Conservation (phyloP, 2,888 invertebrate species). For the Platypus cylindrus region DNA sequence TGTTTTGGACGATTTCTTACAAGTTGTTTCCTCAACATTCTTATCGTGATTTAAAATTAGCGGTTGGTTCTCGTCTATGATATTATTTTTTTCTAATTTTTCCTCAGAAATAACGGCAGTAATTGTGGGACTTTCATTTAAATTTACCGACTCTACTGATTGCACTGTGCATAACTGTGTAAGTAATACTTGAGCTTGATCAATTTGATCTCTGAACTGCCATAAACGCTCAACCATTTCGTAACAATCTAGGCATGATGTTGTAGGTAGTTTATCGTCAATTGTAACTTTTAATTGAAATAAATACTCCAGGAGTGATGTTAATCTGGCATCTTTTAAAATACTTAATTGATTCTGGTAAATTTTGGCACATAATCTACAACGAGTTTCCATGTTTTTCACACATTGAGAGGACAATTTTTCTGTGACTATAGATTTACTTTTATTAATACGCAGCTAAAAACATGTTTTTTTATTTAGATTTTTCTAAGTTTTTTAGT, state of each 20-base stretch:
- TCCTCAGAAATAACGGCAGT: conserved; percentile 1
- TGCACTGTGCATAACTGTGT: conserved; percentile 15
- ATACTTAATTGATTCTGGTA: conserved; percentile 25
- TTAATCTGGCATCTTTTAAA: conserved; percentile 26
- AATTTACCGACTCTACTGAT: conserved; percentile 1
- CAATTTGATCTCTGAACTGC: conserved; percentile 31
- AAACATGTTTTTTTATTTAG: too few relatives aligned
- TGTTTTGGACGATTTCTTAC: too few relatives aligned
- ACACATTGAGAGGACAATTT: not conserved
- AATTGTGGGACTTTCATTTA: too few relatives aligned
- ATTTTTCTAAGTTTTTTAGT: too few relatives aligned
- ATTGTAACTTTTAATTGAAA: conserved; percentile 30
- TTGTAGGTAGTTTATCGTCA: conserved; percentile 29
- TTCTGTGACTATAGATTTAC: not conserved
- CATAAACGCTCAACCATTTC: conserved; percentile 31
- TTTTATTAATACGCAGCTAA: too few relatives aligned
- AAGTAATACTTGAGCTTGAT: conserved; percentile 31
- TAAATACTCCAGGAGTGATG: conserved; percentile 28
- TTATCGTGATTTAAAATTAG: not conserved
- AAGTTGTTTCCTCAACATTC: too few relatives aligned
- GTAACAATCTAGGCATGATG: conserved; percentile 29
- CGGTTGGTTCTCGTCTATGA: too few relatives aligned
- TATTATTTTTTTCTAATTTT: too few relatives aligned
- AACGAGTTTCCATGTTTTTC: conserved; percentile 26
- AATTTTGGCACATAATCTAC: conserved; percentile 34